Base-by-base conservation (phyloP, 2,888 invertebrate species). In the Ypsolopha sequella region DNA sequence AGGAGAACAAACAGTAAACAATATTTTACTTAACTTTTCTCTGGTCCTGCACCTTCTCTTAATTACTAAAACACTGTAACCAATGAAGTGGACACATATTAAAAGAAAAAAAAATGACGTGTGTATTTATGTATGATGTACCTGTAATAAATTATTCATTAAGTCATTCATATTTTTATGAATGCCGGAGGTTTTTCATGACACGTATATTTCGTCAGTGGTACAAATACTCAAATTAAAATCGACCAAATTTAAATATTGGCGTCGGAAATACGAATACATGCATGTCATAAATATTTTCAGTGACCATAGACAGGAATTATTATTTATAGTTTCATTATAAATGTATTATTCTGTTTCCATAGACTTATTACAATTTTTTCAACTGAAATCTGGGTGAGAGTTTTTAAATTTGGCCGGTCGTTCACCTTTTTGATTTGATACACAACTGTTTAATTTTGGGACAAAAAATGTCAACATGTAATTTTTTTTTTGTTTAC, bases 391-490 rank as follows among this genome's bases (percentile, higher is more conserved):
- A 80, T 75, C 73, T 79, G 70, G 78, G 76, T 73, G 69, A 65
- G 61, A 73, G 69, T 71, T 66, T 61, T 76, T 76, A 74, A 82
- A 73, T 71, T 75, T 76, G 75, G 79, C 60, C 76, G 84, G 81
- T 73, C 85, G 56, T 80, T 85, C 73, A 80, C 73, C 85, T 64
- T 48, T 56, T 57, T 46, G 34, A 46, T 33, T 57, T 59, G 55
- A 52, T 41, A 55, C 58, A 35, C 43, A 24, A 24, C 9, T 43
- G 14, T 7, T 9, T 14, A 6, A 43, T 24, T 24, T 4, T 24
- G 24, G 4, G 4, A 24, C 24, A 2, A 4, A 24, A 24, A 24
- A 3, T 24, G 2, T 24, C 24, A 24, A 24, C 24, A 24, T 24
- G 24, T 43, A 14, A 14, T 4, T 36, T 7, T 46, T 36, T 11